Conservation (phyloP, 1,140 invertebrate species). For the Drosophila rufa region DNA sequence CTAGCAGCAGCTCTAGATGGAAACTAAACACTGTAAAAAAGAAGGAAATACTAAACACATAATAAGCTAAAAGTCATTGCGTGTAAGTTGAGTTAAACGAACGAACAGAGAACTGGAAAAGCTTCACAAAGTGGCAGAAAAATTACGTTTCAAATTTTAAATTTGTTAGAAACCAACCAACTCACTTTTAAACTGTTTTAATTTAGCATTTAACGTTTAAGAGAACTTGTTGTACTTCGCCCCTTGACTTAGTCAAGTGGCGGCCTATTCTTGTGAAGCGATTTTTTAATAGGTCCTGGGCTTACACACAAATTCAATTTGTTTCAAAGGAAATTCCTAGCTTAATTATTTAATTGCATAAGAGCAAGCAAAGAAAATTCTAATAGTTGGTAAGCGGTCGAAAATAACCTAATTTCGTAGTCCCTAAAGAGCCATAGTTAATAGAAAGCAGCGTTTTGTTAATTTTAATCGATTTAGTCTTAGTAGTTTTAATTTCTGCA, state of each 20-base stretch:
- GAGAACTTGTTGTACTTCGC: constrained; percentile 62
- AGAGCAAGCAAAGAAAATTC: constrained; percentile 45
- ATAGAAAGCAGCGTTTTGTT: constrained; percentile 67
- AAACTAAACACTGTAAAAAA: constrained; percentile 12
- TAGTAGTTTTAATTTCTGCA: constrained; percentile 74
- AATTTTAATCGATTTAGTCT: constrained; percentile 77
- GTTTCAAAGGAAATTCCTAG: constrained; percentile 58
- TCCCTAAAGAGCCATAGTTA: constrained; percentile 65
- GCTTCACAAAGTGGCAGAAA: constrained; percentile 44
- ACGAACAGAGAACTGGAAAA: constrained; percentile 22
- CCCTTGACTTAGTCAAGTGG: constrained; percentile 67
- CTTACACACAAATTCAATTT: constrained; percentile 72
- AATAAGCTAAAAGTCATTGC: constrained; percentile 77
- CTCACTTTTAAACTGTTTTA: constrained; percentile 65
- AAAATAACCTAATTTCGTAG: constrained; percentile 44
- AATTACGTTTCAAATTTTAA: constrained; percentile 31
- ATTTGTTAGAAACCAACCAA: constrained; percentile 21
- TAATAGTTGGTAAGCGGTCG: constrained; percentile 45
- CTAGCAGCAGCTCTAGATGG: constrained; percentile 36
- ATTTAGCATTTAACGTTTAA: constrained; percentile 71
- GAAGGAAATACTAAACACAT: constrained; percentile 30
- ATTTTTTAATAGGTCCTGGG: constrained; percentile 30
- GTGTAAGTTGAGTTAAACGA: constrained; percentile 58
- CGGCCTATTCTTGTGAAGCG: constrained; percentile 31
- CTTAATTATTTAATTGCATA: constrained; percentile 66